These are phyloP conservation scores for Mesochorus sp. DNA, from an alignment of 2,888 invertebrate species.

Conservation along the genomic window DNA sequence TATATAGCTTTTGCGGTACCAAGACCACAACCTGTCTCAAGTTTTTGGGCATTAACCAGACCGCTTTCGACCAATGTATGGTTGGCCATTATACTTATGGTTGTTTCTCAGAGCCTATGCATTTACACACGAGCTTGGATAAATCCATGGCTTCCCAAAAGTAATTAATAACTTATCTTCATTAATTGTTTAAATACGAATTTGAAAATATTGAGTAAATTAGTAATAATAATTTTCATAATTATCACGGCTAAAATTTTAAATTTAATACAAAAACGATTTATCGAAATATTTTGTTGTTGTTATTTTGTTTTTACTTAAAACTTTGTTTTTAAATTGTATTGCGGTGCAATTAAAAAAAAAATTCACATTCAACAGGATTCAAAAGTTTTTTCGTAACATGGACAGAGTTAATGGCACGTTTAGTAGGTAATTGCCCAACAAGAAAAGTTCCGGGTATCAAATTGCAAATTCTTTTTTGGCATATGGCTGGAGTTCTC, in stretches of 20 bases:
- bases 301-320: too few species aligned
- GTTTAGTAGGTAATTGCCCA: constrained; percentile 71
- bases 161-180: too few species aligned
- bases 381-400: constrained; percentile 70
- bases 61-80: constrained; percentile 74
- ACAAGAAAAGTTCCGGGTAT: constrained; percentile 67
- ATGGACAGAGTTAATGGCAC: constrained; percentile 72
- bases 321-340: too few species aligned
- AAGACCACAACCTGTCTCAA: constrained; percentile 71
- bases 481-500: constrained; percentile 75
- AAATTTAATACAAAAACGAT: too few species aligned
- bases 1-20: constrained; percentile 75
- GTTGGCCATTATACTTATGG: constrained; percentile 64
- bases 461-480: constrained; percentile 72
- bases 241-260: too few species aligned
- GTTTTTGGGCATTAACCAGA: constrained; percentile 76
- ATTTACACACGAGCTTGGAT: constrained; percentile 68
- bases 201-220: too few species aligned
- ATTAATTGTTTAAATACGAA: too few species aligned
- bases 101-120: constrained; percentile 67
- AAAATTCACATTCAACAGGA: constrained; percentile 63
- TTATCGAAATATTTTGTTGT: too few species aligned
- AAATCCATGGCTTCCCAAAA: constrained; percentile 69
- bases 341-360: too few species aligned
- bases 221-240: too few species aligned